phyloP scores from a whole-genome alignment of 2,797 vertebrate species.

The Tachyglossus aculeatus region DNA sequence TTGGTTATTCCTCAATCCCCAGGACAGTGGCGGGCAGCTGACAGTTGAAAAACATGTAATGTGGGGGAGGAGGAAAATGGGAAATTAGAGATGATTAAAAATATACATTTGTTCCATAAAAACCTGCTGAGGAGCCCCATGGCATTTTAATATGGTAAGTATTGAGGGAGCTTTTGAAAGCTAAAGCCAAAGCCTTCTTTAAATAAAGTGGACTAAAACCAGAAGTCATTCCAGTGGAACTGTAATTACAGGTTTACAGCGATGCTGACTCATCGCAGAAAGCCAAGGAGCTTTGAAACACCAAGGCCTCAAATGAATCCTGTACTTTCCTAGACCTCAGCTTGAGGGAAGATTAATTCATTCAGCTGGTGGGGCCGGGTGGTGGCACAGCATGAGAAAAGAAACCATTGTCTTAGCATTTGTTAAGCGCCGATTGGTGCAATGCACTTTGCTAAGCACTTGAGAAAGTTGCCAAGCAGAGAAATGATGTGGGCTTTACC shows the following conservation, averaged over 20 bases:
- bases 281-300: constrained; percentile 21
- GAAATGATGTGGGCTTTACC: too few species aligned
- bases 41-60: too few species aligned
- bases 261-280: constrained; percentile 45
- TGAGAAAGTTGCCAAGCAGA: too few species aligned
- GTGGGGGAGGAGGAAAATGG: too few species aligned
- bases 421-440: too few species aligned
- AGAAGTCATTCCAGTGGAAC: background rate
- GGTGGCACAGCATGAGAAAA: constrained; percentile 4
- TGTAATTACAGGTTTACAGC: constrained; percentile 8
- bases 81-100: too few species aligned
- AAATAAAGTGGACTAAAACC: background rate
- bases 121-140: too few species aligned
- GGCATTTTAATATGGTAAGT: constrained; percentile 21
- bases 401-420: too few species aligned
- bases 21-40: too few species aligned
- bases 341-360: constrained; percentile 24
- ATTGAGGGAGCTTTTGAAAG: constrained; percentile 17
- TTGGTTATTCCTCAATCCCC: too few species aligned
- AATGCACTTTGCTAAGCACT: too few species aligned
- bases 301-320: constrained; percentile 27
- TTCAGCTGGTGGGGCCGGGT: fast-evolving
- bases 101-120: too few species aligned
- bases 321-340: background rate
- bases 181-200: constrained; percentile 42